A percentile compares a stretch with the other conserved stretches of the same genome.
Evolutionary conservation across 35 echinoderm and acorn worm species (phyloP).

Genomic region (Apostichopus japonicus): DNA sequence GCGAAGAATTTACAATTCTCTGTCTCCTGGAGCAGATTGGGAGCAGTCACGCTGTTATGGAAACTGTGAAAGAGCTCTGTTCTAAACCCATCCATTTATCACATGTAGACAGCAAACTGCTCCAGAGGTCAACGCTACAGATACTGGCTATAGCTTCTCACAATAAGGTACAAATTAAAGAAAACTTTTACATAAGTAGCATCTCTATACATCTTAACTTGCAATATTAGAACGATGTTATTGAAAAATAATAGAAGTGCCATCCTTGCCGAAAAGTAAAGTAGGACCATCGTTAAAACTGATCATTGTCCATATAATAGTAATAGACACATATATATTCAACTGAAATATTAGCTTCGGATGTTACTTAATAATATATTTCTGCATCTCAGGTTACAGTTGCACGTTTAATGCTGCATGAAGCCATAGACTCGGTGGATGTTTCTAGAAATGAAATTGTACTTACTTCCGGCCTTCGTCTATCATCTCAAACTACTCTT

Average conservation of each 20-base stretch:
- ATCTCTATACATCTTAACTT: background rate
- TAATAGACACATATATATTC: background rate
- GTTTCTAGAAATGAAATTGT: background rate
- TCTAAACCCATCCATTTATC: background rate
- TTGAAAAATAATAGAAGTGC: background rate
- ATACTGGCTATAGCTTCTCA: background rate
- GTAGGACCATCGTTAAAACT: background rate
- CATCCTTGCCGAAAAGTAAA: background rate
- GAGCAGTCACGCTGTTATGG: no score
- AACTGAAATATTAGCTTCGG: background rate
- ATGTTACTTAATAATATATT: background rate
- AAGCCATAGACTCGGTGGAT: background rate
- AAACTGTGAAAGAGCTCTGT: background rate
- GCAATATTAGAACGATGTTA: background rate
- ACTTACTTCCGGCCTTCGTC: background rate
- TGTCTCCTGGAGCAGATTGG: slow-evolving; percentile 4
- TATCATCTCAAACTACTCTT: background rate
- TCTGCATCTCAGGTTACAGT: background rate
- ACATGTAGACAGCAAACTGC: background rate
- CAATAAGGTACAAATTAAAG: background rate
- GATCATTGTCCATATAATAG: background rate
- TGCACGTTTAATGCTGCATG: background rate
- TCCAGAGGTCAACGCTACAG: background rate
- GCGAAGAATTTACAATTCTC: background rate
- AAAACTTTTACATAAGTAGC: background rate